A percentile compares a stretch with the other conserved stretches of the same genome.
Evolutionary conservation across 2,113 vertebrate species (phyloP).

Genomic region (Craseonycteris thonglongyai): DNA sequence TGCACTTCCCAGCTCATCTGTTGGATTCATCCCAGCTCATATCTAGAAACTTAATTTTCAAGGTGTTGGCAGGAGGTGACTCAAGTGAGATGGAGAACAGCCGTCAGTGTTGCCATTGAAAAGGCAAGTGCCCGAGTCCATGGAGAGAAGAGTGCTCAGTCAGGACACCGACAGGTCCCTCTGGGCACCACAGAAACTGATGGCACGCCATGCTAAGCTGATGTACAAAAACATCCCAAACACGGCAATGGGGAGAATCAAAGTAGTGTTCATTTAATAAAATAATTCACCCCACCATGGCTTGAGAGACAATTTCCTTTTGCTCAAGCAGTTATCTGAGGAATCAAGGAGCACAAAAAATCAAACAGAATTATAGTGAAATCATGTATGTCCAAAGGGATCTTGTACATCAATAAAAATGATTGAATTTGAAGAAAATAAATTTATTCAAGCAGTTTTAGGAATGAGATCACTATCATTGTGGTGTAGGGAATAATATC

Average conservation of each 20-base stretch:
- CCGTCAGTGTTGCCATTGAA: neutral
- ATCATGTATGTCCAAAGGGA: neutral
- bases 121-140: neutral
- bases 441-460: neutral
- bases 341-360: neutral
- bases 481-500: neutral
- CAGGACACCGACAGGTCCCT: neutral
- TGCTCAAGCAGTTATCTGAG: slow-evolving; percentile 3
- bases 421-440: neutral
- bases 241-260: neutral
- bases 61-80: neutral
- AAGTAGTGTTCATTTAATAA: neutral
- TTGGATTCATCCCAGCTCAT: neutral
- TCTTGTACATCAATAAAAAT: neutral
- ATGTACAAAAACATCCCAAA: neutral
- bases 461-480: neutral
- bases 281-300: neutral
- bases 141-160: neutral
- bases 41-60: neutral
- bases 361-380: neutral
- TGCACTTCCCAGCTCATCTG: neutral
- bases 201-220: rapidly evolving
- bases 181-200: neutral
- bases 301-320: neutral
- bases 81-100: neutral